Evolutionary conservation across 2,888 invertebrate genomes (phyloP), one percentile per base, ranked within the genome.

Genomic region (Lasioglossum vierecki): DNA sequence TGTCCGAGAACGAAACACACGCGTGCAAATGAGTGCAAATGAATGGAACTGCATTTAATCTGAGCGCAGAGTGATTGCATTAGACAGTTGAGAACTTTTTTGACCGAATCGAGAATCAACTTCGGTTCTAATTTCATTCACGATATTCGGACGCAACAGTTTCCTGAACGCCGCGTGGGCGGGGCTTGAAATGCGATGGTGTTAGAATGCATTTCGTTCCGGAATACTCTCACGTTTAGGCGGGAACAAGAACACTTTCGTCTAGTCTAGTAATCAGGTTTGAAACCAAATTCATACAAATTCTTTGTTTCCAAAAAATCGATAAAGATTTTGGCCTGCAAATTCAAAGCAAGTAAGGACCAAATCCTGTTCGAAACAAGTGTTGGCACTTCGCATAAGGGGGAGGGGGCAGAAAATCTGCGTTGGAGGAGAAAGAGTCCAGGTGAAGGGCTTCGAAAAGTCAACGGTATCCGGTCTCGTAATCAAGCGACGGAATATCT

Each of bases 401-500:
- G 18, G 6, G 49, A 6, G 3, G 63, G 4, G 4, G 3, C 4
- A 26, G 4, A 60, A 11, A 13, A 26, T 30, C 30, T 30, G 35
- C 15, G 11, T 22, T 57, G 11, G 9, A 57, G 8, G n/a, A 11
- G 11, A 11, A 57, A 11, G 1, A 53, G 22, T 22, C 22, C 57
- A 57, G n/a, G 0, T 4, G 44, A 44, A 44, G 13, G 44, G 13
- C 4, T 44, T 13, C 44, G 4, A 30, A 78, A 63, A 44, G 46
- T 72, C 26, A 44, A 66, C 46, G 22, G 30, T 57, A 66, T 76
- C 63, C 35, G 63, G 35, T 76, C 30, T 49, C 35, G 53, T 41
- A 84, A 81, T 81, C 30, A 26, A 8, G n/a, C 60, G 15, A 70
- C 39, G 72, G 76, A 83, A 83, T 83, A 85, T 80, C 83, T 76